Conservation (phyloP, 1,140 invertebrate species). For the Atta cephalotes region DNA sequence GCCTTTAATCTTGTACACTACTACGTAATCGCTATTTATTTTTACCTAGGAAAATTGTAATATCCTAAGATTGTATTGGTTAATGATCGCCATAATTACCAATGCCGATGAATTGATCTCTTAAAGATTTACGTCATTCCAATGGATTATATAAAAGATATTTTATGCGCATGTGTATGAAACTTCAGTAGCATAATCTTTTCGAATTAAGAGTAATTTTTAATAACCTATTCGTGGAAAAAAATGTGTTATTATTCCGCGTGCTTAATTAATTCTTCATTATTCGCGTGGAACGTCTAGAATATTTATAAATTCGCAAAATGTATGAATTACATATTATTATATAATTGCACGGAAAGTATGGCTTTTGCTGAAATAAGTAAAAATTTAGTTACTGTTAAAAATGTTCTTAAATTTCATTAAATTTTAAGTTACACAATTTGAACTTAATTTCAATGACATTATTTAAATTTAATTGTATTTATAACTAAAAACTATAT, state of each 20-base stretch:
- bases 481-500: too few relatives aligned
- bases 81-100: constrained; percentile 6
- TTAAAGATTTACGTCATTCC: constrained; percentile 27
- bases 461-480: too few relatives aligned
- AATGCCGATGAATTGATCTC: constrained; percentile 22
- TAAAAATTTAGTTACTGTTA: too few relatives aligned
- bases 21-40: constrained; percentile 38
- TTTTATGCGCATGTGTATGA: not conserved
- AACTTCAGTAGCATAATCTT: not conserved
- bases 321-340: too few relatives aligned
- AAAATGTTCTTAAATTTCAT: too few relatives aligned
- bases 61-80: constrained; percentile 8
- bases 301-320: too few relatives aligned
- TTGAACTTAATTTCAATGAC: too few relatives aligned
- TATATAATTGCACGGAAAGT: too few relatives aligned
- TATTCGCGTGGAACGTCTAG: too few relatives aligned
- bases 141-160: not conserved
- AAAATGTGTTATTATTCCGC: not conserved
- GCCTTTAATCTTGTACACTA: not conserved
- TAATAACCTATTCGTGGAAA: not conserved
- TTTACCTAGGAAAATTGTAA: constrained; percentile 37
- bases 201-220: not conserved
- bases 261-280: too few relatives aligned
- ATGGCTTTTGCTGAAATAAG: too few relatives aligned
- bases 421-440: too few relatives aligned